Percentiles rank a stretch among this genome's conserved stretches.
phyloP scores from a whole-genome alignment of 2,797 vertebrate species.

The Sebastes matsubarae region DNA sequence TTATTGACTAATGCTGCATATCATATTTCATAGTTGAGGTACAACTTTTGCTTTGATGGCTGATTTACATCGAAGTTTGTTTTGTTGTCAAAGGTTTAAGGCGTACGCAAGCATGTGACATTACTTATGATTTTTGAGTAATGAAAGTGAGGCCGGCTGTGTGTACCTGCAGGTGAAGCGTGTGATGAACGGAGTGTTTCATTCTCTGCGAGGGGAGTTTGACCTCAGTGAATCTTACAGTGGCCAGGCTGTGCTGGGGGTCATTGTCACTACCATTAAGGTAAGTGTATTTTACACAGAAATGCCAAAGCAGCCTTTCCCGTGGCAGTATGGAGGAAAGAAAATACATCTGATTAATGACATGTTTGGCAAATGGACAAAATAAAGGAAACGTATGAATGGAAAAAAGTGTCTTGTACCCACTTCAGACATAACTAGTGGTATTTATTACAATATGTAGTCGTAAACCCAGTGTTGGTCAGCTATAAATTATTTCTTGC shows the following conservation, averaged over 20 bases:
- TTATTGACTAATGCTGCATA: neutral
- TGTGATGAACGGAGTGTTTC: slow-evolving; percentile 97
- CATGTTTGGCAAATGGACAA: neutral
- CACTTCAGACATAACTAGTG: neutral
- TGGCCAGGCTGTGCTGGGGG: slow-evolving; percentile 86
- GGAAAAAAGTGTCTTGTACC: neutral
- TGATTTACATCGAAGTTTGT: neutral
- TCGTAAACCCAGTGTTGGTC: neutral
- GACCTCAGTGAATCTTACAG: slow-evolving; percentile 88
- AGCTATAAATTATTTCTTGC: neutral
- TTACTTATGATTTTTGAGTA: neutral
- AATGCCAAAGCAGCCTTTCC: neutral
- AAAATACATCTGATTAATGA: neutral
- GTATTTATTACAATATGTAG: neutral
- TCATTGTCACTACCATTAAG: slow-evolving; percentile 93
- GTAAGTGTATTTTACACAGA: slow-evolving; percentile 60
- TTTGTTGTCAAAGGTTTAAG: too few relatives aligned
- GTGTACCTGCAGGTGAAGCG: slow-evolving; percentile 88
- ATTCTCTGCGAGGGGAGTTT: slow-evolving; percentile 91
- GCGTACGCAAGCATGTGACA: neutral
- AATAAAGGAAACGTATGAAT: neutral
- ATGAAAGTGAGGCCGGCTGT: neutral
- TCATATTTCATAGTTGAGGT: neutral
- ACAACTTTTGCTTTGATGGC: neutral
- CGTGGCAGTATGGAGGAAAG: neutral